phyloP scores from a whole-genome alignment of 2,797 vertebrate genomes.

The Sarcophilus harrisii region DNA sequence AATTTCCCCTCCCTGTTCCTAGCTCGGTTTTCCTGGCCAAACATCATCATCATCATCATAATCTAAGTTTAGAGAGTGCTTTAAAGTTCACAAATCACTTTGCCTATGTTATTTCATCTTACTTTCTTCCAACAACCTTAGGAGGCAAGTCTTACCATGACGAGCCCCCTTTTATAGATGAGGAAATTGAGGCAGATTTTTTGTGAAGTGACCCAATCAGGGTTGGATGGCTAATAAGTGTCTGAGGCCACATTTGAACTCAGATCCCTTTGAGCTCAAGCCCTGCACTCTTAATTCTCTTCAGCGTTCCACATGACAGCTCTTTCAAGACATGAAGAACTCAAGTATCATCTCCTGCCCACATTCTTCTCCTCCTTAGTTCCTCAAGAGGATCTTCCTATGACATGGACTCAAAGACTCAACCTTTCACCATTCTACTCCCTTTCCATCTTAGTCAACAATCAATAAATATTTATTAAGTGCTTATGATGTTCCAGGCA shows the following conservation, averaged over 20 bases:
- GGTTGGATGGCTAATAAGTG: not conserved
- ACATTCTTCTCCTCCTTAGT: not conserved
- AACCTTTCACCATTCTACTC: not conserved
- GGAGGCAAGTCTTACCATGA: not conserved
- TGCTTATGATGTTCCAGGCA: not conserved
- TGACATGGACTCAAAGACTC: not conserved
- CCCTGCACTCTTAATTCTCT: not conserved
- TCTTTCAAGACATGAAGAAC: not conserved
- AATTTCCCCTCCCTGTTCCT: not conserved
- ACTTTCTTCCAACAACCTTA: not conserved
- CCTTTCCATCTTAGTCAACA: not conserved
- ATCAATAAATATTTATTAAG: not conserved
- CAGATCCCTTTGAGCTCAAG: not conserved
- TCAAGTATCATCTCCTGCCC: not conserved
- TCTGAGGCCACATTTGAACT: not conserved
- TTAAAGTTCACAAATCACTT: not conserved
- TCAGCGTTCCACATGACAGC: not conserved
- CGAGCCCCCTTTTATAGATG: not conserved
- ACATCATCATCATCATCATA: not conserved
- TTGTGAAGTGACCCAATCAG: not conserved
- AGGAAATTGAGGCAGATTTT: not conserved
- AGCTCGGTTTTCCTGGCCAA: not conserved
- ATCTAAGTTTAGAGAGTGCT: not conserved
- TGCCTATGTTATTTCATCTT: not conserved
- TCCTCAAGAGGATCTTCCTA: not conserved